Conservation (phyloP, 2,113 vertebrate species). For the Struthio camelus region DNA sequence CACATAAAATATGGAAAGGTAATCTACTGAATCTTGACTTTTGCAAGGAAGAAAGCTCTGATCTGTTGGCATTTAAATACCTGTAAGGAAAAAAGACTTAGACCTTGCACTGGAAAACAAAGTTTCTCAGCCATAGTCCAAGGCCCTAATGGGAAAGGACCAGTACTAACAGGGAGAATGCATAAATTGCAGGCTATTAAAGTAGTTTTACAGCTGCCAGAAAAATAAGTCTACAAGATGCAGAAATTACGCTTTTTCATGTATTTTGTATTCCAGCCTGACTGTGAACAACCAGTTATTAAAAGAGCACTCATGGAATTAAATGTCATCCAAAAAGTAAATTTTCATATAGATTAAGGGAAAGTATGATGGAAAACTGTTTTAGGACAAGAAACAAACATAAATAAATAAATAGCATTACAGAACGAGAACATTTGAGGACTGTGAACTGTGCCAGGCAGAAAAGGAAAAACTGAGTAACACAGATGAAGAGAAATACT, state of each 20-base stretch:
- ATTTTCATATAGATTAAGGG: background rate
- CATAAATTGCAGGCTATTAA: background rate
- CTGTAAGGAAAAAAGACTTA: background rate
- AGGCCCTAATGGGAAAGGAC: background rate
- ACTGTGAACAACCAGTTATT: background rate
- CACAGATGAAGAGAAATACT: background rate
- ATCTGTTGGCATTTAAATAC: background rate
- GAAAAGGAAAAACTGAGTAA: background rate
- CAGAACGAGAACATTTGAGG: background rate
- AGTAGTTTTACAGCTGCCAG: background rate
- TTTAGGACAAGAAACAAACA: background rate
- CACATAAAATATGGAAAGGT: background rate
- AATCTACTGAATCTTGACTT: background rate
- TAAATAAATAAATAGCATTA: background rate
- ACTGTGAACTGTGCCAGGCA: background rate
- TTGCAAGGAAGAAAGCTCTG: background rate
- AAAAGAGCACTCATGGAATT: background rate
- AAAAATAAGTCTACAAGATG: background rate
- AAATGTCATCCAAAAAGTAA: background rate
- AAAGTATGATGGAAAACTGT: conserved; percentile 11
- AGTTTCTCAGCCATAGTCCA: background rate
- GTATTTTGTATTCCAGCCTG: background rate
- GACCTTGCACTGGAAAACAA: background rate
- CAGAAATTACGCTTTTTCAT: background rate
- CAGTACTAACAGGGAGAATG: background rate